Base-by-base conservation (phyloP, 2,888 invertebrate genomes). In the Tinea semifulvella region DNA sequence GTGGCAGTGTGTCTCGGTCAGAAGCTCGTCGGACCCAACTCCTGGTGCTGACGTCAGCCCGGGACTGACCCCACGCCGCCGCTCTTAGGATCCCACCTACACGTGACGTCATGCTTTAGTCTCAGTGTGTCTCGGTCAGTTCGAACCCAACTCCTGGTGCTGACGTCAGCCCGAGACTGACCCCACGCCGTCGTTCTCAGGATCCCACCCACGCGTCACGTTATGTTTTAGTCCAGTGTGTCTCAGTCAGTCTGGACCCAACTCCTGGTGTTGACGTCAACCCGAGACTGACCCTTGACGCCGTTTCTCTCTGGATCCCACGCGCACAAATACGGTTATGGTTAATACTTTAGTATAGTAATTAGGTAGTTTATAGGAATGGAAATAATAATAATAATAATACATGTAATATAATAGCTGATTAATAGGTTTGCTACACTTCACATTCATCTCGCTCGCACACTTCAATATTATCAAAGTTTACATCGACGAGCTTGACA, bases 101-200 rank as follows among this genome's bases (percentile, higher is more conserved):
- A 6, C 31, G 31, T 31, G 31, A 31, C 31, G 31, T 31, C 5
- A 31, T 31, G 31, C 31, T 31, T 11, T 31, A 13, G 71, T 49
- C 63, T 54, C 51, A 76, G 73, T 49, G 57, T 65, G 6, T 61
- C 73, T 1, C 64, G 73, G 3, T 54, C 45, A 1, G 47, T 58
- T 0, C 72, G 74, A 50, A 67, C 76, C 1, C 79, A 76, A 45
- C 60, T 77, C 2, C 55, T 76, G 0, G 70, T 77, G 7, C 52
- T 75, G 39, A 65, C 65, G 27, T 57, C 76, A 1, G 46, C 69
- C 14, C 66, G 65, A 13, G 76, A 74, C 68, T 77, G 77, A 77
- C 79, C 50, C 60, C n/a, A n/a, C 31, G 31, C 31, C 31, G 31
- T 14, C 2, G 14, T 14, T 31, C 6, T 31, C 2, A 31, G 31